Conservation (phyloP, 1,140 invertebrate genomes). For the Laupala kohalensis region DNA sequence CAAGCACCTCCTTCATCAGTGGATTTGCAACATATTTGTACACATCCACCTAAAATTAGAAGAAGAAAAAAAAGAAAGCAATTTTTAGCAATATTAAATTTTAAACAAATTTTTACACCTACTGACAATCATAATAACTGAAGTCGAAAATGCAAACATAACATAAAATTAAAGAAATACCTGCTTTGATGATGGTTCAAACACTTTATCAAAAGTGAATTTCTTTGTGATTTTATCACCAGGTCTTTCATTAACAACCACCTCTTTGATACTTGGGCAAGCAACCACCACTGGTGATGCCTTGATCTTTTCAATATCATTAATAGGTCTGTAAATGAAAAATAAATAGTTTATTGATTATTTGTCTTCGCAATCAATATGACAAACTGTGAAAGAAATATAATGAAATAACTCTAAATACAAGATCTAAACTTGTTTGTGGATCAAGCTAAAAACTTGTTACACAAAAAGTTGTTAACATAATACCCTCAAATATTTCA, state of each 20-base stretch:
- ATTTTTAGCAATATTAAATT: no score
- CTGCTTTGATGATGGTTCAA: conserved; percentile 59
- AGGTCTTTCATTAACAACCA: conserved; percentile 55
- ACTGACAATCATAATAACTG: not conserved
- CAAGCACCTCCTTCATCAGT: conserved; percentile 78
- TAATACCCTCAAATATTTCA: no score
- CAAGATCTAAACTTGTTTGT: no score
- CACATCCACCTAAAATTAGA: conserved; percentile 58
- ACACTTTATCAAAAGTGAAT: conserved; percentile 82
- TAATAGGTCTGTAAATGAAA: conserved; percentile 53
- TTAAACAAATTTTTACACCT: not conserved
- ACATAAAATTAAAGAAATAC: conserved; percentile 30
- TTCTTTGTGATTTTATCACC: conserved; percentile 59
- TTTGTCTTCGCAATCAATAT: no score
- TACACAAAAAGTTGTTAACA: no score
- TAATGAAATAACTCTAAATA: no score
- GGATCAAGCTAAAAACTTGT: no score
- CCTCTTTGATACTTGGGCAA: conserved; percentile 48
- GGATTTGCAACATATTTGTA: conserved; percentile 81
- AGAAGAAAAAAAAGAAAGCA: not conserved
- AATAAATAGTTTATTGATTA: conserved; percentile 13
- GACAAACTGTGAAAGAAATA: no score
- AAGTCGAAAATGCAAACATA: not conserved
- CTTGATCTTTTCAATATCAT: conserved; percentile 52
- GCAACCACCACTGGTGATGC: conserved; percentile 55